phyloP scores from a whole-genome alignment of 2,888 invertebrate genomes.

The Leptarthrus brevirostris region DNA sequence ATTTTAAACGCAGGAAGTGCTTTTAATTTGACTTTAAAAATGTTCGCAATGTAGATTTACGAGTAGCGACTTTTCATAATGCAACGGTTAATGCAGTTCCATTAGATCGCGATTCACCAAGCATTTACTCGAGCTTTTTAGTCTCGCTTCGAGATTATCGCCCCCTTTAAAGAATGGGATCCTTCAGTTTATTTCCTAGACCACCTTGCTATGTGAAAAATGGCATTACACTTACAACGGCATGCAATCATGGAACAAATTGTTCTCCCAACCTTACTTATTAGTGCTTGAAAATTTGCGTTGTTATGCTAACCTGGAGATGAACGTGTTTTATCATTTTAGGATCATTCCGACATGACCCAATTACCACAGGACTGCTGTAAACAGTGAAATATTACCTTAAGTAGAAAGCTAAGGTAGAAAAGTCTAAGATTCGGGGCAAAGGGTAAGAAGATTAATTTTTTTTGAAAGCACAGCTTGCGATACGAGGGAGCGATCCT shows the following conservation, averaged over 20 bases:
- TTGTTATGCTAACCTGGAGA: constrained; percentile 44
- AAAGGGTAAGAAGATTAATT: constrained; percentile 34
- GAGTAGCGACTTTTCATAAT: constrained; percentile 2
- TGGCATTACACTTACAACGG: constrained; percentile 8
- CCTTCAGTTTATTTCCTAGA: neutral
- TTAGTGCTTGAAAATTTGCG: constrained; percentile 33
- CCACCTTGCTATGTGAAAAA: constrained; percentile 8
- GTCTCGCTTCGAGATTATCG: constrained; percentile 18
- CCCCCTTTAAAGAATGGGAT: neutral
- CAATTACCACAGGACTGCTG: constrained; percentile 22
- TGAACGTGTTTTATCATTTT: constrained; percentile 46
- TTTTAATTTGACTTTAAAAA: constrained; percentile 21
- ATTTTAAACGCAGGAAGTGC: neutral
- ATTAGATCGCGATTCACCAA: constrained; percentile 13
- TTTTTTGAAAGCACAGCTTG: constrained; percentile 15
- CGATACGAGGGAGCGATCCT: neutral
- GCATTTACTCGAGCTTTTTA: constrained; percentile 12
- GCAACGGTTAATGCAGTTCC: constrained; percentile 38
- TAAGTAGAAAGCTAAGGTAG: neutral
- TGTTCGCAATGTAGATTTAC: neutral
- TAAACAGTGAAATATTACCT: constrained; percentile 31
- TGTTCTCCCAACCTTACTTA: constrained; percentile 21
- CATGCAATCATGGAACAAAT: constrained; percentile 26
- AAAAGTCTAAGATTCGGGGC: neutral
- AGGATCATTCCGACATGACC: constrained; percentile 44